Evolutionary conservation across 2,888 invertebrate species (phyloP), one percentile per base, ranked within the genome.

Genomic region (Macaria liturata): DNA sequence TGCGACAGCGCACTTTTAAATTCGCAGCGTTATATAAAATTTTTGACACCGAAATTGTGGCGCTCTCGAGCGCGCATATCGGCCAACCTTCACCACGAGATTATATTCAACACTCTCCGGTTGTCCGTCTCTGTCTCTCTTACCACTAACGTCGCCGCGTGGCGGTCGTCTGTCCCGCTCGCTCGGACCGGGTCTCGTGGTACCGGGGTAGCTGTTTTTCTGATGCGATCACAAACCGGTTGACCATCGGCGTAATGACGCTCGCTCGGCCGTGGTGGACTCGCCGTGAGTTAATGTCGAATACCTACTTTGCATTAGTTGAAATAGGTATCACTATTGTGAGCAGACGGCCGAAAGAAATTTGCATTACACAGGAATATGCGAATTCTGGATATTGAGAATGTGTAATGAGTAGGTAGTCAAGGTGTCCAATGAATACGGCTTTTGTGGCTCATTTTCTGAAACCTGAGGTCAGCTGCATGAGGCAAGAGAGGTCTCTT

Each of bases 151-250:
- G 30, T 20, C 5, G 3, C 43, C 32, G 46, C n/a, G 9, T 20
- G 39, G 48, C 34, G 52, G 54, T 57, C 31, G 7, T 45, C 32
- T 32, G 57, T 48, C 49, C 34, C 9, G 50, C 53, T 57, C 58
- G 46, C 9, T 9, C 46, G 40, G 52, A 57, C 46, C 42, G 56
- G 46, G 66, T 74, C 9, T 71, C 82, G 65, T 84, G 83, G 88
- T 88, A 83, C 67, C 49, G 75, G 70, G 81, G 83, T 80, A 84
- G 88, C 81, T 86, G 88, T 90, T 89, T 89, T 89, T 90, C 86
- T 90, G 90, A 85, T 88, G 87, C 76, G 84, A 88, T 89, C 90
- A 83, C 77, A 87, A 89, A 90, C 91, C 91, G 91, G 91, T 90
- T 84, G 88, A 79, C 88, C 88, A 80, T 84, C 87, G 80, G 75